phyloP scores from a whole-genome alignment of 2,113 vertebrate species.

The Ptyas mucosa region DNA sequence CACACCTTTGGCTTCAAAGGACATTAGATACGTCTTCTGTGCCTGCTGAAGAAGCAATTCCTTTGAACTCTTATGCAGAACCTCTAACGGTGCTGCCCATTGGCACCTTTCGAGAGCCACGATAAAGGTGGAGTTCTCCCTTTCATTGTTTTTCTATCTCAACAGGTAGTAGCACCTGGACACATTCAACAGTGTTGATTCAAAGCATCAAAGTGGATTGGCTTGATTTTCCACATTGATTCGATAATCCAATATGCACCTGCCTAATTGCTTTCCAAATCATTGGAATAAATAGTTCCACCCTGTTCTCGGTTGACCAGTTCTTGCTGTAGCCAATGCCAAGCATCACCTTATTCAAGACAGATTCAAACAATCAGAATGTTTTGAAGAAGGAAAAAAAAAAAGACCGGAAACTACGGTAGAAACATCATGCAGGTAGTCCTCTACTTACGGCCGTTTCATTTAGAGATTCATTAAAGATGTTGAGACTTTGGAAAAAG shows the following conservation, averaged over 20 bases:
- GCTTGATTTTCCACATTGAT: not conserved
- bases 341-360: not conserved
- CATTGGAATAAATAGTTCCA: not conserved
- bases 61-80: not conserved
- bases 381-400: not conserved
- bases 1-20: not conserved
- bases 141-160: not conserved
- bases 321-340: not conserved
- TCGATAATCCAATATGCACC: not conserved
- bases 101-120: not conserved
- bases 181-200: not conserved
- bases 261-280: not conserved
- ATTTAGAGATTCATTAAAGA: too few relatives aligned
- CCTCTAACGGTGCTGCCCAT: not conserved
- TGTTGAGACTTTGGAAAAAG: too few relatives aligned
- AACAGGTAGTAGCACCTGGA: not conserved
- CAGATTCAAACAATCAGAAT: not conserved
- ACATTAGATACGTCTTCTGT: not conserved
- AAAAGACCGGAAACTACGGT: not conserved
- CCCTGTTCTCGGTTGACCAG: not conserved
- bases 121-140: not conserved
- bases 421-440: not conserved
- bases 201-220: not conserved
- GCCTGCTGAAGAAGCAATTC: slow-evolving; percentile 35
- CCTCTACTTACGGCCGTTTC: not conserved